Base-by-base conservation (phyloP, 2,888 invertebrate genomes). In the Pristionchus mayeri region DNA sequence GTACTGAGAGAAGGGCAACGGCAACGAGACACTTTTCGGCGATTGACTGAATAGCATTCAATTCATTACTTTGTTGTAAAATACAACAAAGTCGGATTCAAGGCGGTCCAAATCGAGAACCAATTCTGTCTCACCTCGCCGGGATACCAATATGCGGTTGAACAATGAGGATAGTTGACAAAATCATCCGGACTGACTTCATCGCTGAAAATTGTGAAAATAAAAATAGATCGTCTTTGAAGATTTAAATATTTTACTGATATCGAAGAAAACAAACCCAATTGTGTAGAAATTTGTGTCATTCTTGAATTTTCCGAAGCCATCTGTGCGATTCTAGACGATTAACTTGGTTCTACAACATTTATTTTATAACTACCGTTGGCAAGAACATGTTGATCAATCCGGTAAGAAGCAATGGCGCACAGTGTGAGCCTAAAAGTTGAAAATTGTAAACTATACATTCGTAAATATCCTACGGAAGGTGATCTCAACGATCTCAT, bases 1-100 rank as follows among this genome's bases (percentile, higher is more conserved):
- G 92, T 27, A 92, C 89, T 54, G 90, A 91, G 24, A 93, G 37
- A 13, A 93, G 86, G 21, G 93, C 93, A 18, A 92, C 85, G 18
- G 89, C 91, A n/a, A 94, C 85, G 18, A 94, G 86, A 11, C 93
- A 92, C n/a, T 93, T 78, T 84, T 92, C 91, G 57, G 91, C 92
- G 34, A 63, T 37, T 37, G 18, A 18, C 63, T 63, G 63, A 13
- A 60, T 44, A n/a, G n/a, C n/a, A n/a, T n/a, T n/a, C n/a, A n/a
- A n/a, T n/a, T n/a, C n/a, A 83, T n/a, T 16, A 18, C 4, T 44
- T 44, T 44, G 44, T 6, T 44, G 44, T 44, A 13, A 44, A 9
- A 44, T 9, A 44, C 44, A 24, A 6, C 57, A 18, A 57, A 24
- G 7, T 57, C 24, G 34, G 27, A n/a, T n/a, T n/a, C n/a, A n/a